phyloP scores from a whole-genome alignment of 1,140 invertebrate genomes.

The Campoletis sonorensis region DNA sequence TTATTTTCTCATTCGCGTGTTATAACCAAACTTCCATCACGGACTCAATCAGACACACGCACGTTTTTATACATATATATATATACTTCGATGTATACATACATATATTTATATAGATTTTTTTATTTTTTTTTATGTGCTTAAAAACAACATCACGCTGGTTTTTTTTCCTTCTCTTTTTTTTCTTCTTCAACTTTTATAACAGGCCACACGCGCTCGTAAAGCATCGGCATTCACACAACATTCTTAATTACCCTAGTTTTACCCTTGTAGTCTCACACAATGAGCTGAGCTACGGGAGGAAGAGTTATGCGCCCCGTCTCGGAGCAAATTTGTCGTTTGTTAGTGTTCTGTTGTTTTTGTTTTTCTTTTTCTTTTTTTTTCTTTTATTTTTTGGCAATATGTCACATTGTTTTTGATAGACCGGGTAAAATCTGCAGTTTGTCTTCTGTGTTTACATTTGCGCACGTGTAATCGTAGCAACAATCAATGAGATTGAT shows the following conservation, averaged over 20 bases:
- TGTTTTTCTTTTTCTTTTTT: neutral
- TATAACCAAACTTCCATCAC: too few species aligned
- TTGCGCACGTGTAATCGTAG: neutral
- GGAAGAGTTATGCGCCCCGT: constrained; percentile 7
- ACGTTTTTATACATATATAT: neutral
- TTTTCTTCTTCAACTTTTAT: neutral
- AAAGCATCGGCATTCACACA: constrained; percentile 24
- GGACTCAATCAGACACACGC: neutral
- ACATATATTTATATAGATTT: too few species aligned
- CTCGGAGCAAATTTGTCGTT: constrained; percentile 3
- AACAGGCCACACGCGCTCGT: neutral
- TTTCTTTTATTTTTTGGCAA: neutral
- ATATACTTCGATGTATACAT: neutral
- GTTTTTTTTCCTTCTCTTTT: constrained; percentile 15
- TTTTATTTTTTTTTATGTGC: too few species aligned
- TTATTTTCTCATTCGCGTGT: too few species aligned
- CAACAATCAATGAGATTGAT: neutral
- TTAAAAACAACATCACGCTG: neutral
- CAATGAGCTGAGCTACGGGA: constrained; percentile 30
- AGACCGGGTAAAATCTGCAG: neutral
- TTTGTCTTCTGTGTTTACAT: neutral
- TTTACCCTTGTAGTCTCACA: constrained; percentile 33
- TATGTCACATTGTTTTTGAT: neutral
- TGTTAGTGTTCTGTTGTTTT: too few species aligned
- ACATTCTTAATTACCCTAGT: constrained; percentile 20